phyloP scores from a whole-genome alignment of 2,113 vertebrate genomes.

The Bolborhynchus lineola region DNA sequence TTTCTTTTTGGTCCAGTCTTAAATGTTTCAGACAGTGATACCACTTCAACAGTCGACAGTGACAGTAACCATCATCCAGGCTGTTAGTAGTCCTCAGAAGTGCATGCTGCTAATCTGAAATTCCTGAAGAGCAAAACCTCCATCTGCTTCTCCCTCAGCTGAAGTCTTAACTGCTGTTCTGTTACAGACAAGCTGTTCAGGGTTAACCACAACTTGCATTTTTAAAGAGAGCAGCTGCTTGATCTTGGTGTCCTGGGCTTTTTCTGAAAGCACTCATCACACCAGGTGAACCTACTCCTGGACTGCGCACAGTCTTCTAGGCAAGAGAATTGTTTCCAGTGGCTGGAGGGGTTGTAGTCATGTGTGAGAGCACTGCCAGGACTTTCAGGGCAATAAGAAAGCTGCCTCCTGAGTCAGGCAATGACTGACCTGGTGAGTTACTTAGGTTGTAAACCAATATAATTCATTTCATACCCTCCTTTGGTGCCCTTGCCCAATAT shows the following conservation, averaged over 20 bases:
- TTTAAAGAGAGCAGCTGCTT: neutral
- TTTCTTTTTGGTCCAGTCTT: neutral
- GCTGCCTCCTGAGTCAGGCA: neutral
- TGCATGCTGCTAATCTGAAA: neutral
- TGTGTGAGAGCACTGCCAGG: neutral
- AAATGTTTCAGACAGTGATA: neutral
- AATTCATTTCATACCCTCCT: neutral
- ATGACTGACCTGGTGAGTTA: neutral
- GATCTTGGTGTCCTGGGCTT: rapidly evolving
- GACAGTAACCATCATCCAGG: neutral
- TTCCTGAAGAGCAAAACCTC: neutral
- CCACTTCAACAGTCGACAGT: neutral
- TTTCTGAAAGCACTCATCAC: neutral
- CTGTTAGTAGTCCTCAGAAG: neutral
- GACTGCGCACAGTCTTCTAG: neutral
- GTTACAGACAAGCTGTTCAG: neutral
- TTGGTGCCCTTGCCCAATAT: neutral
- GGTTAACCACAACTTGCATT: neutral
- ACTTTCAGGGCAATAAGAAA: neutral
- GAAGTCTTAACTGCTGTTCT: neutral
- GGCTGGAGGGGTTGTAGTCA: neutral
- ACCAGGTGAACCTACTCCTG: neutral
- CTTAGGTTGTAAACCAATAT: neutral
- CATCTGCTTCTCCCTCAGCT: neutral
- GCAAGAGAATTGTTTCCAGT: neutral